Percentiles rank a stretch among this genome's conserved stretches.
These are phyloP conservation scores for Parnassius glacialis DNA, from an alignment of 2,888 invertebrate genomes.

Conservation along the genomic window DNA sequence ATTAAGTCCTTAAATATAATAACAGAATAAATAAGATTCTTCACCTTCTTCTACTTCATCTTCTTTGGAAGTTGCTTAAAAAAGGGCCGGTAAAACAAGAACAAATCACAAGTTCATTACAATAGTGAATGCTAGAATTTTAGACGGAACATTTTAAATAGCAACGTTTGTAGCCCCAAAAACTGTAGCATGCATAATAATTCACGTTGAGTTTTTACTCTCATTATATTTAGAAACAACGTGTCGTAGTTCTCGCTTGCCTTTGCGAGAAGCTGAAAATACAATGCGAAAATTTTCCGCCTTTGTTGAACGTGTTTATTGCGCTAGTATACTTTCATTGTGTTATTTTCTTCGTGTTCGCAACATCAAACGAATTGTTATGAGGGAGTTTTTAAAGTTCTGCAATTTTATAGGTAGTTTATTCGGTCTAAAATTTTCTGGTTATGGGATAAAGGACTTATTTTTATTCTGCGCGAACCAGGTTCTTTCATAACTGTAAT, in stretches of 20 bases:
- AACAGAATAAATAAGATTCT: too few relatives aligned
- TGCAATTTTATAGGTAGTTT: background rate
- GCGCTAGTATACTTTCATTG: slow-evolving; percentile 10
- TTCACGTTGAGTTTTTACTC: background rate
- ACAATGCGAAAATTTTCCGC: background rate
- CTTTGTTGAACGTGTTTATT: slow-evolving; percentile 13
- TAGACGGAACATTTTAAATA: too few relatives aligned
- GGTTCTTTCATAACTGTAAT: too few relatives aligned
- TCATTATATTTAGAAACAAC: slow-evolving; percentile 1
- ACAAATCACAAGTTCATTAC: too few relatives aligned
- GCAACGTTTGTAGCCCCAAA: too few relatives aligned
- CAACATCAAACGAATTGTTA: slow-evolving; percentile 15
- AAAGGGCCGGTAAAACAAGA: too few relatives aligned
- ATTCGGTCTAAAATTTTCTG: background rate
- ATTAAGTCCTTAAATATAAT: too few relatives aligned
- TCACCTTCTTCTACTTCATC: too few relatives aligned
- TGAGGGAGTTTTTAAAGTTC: slow-evolving; percentile 5
- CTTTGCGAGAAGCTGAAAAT: slow-evolving; percentile 1
- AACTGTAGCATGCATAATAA: too few relatives aligned
- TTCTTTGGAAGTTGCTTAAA: too few relatives aligned
- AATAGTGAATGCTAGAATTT: too few relatives aligned
- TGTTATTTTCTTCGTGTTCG: slow-evolving; percentile 9
- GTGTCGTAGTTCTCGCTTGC: background rate
- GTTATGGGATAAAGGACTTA: background rate
- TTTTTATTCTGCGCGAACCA: too few relatives aligned